phyloP scores from a whole-genome alignment of 2,888 invertebrate genomes.

The Noctua janthina region DNA sequence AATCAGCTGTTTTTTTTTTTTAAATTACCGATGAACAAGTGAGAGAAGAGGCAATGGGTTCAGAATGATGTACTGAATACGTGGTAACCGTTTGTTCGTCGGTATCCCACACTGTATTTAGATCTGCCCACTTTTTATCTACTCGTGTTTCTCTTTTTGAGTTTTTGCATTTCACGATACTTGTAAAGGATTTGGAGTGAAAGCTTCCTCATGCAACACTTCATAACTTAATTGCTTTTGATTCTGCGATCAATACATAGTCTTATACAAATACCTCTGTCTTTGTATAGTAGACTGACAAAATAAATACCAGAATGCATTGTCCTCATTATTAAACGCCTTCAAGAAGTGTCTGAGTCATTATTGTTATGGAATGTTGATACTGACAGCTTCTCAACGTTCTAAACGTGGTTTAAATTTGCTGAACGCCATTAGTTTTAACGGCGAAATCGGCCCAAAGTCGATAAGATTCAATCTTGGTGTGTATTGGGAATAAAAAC shows the following conservation, averaged over 20 bases:
- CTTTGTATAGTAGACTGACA: neutral
- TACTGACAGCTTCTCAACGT: neutral
- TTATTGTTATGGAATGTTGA: neutral
- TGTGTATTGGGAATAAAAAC: slow-evolving; percentile 72
- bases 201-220: neutral
- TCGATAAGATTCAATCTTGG: neutral
- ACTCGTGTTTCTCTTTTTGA: neutral
- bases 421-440: neutral
- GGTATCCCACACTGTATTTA: no score
- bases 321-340: neutral
- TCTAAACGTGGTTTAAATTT: neutral
- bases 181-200: neutral
- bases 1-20: no score
- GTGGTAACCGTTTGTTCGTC: no score
- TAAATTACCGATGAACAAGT: no score
- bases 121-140: neutral
- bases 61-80: no score
- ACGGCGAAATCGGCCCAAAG: neutral
- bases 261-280: no score
- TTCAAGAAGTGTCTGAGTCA: neutral
- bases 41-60: no score
- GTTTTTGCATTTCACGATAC: neutral
- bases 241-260: no score
- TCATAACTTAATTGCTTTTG: neutral
- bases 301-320: neutral